Evolutionary conservation across 2,113 vertebrate species (phyloP), one percentile per base, ranked within the genome.

Genomic region (Pheucticus melanocephalus): DNA sequence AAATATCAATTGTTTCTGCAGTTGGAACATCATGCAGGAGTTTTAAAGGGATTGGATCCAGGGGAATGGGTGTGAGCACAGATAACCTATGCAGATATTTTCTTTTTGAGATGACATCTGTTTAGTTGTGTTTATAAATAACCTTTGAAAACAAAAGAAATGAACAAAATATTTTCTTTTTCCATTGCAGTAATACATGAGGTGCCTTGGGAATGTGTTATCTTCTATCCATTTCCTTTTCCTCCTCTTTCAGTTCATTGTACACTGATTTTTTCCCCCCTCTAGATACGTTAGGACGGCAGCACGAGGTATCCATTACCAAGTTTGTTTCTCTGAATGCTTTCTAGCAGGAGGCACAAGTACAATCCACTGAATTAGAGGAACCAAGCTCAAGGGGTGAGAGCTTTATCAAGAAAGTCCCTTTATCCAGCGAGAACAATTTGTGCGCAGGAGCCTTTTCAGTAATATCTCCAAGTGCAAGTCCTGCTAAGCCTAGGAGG

Each of bases 1-100:
- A 96, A 92, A 45, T 70, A 80, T 42, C 68, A 86, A 87, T 95
- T 93, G 68, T 88, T 90, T 80, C 79, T 96, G 72, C 76, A 71
- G 85, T 83, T 81, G 79, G 68, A 86, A 48, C 24, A 11, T 51
- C 2, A 0, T 0, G 0, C 75, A 9, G 47, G 21, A 12, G 11
- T 75, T 90, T 33, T 56, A 42, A 68, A 78, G 68, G 66, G 63
- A 14, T 82, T 50, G 15, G 70, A 31, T 65, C n/a, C 33, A 72
- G 86, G 51, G 75, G 51, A 28, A 11, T 35, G 3, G 10, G n/a
- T 0, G 0, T 14, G 51, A 77, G 68, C 47, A 63, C 56, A 77
- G 60, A 68, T 45, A 82, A 57, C 64, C 68, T 44, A 1, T 12
- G 51, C 37, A 31, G 51, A 20, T 81, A 45, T 53, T 92, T 90